Base-by-base conservation (phyloP, 2,888 invertebrate species). In the Agrochola litura region DNA sequence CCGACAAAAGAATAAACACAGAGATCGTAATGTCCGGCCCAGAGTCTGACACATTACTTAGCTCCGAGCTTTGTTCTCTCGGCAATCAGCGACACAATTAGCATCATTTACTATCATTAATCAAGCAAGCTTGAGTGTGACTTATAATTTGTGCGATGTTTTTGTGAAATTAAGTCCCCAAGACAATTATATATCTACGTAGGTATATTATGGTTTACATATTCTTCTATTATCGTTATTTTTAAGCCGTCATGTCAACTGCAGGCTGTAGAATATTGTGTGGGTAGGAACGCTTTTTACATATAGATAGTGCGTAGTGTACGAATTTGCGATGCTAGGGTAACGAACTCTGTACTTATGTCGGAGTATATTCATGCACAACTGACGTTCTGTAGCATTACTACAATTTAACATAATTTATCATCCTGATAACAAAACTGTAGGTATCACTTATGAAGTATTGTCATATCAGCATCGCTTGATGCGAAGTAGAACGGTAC, bases 91-190 rank as follows among this genome's bases (percentile, higher is more conserved):
- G 74, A 72, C 80, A 79, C 77, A 86, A 88, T 88, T 85, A 86
- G 80, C 81, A 79, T 77, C 77, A 85, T 82, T 86, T 82, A 76
- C 85, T 68, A 70, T 83, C 69, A 88, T 86, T 70, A 86, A 88
- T 83, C 79, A 85, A 56, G 64, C 65, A 72, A 68, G 75, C 72
- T 79, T 71, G 67, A 65, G 67, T 71, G 78, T 64, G 71, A 78
- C 77, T 82, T 68, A 73, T 56, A 71, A 74, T 66, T 74, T 43
- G 37, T 54, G 71, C n/a, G 56, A 63, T 12, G 58, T 76, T 82
- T 82, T 76, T 67, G 70, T 61, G 52, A 52, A 69, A 77, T 77
- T 54, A 60, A 73, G 54, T 54, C 22, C 19, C 12, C 52, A 54
- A 60, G 68, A 56, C 46, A 60, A 79, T 70, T 52, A 58, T 16